Evolutionary conservation across 2,797 vertebrate species (phyloP), one percentile per base, ranked within the genome.

Genomic region (Danio aesculapii): DNA sequence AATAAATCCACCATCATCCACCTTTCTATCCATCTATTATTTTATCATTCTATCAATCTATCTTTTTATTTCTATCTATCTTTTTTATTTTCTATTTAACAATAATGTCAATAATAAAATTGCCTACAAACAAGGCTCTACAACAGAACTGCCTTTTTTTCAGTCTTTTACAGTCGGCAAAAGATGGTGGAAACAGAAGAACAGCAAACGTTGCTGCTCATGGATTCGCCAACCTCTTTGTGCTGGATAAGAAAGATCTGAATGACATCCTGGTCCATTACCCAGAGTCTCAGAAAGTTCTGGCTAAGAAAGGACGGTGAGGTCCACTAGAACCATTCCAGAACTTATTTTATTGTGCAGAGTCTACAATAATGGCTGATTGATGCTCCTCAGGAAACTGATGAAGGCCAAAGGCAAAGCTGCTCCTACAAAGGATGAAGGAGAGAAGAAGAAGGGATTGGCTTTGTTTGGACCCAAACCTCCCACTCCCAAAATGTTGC

Each of bases 191-290:
- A 57, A 99, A 98, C 87, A 91, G 96, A 21, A 93, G 97, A 70
- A 99, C 97, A 0, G 97, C 97, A 8, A 94, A 97, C 0, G 97
- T 99, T 52, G 95, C 96, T 61, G 96, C 97, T 4, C 94, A 96
- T 0, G 97, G 98, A 30, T 99, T 99, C 10, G 96, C 96, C 57
- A 98, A 98, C 84, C 96, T 99, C 47, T 96, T 97, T 69, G 97
- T 96, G 77, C 92, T 99, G 87, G 96, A 98, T 87, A 99, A 98
- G 91, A 99, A 96, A 87, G 95, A 95, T 61, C 92, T 98, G 78
- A 95, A 95, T 79, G 95, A 98, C 84, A 99, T 99, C 85, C 90
- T 99, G 67, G 73, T 95, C 82, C 93, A 97, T 82, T 99, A 99
- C 83, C 98, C 97, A 0, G 95, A 97, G 81, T 98, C 97, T 47